Base-by-base conservation (phyloP, 2,113 vertebrate genomes). In the Aleadryas rufinucha region DNA sequence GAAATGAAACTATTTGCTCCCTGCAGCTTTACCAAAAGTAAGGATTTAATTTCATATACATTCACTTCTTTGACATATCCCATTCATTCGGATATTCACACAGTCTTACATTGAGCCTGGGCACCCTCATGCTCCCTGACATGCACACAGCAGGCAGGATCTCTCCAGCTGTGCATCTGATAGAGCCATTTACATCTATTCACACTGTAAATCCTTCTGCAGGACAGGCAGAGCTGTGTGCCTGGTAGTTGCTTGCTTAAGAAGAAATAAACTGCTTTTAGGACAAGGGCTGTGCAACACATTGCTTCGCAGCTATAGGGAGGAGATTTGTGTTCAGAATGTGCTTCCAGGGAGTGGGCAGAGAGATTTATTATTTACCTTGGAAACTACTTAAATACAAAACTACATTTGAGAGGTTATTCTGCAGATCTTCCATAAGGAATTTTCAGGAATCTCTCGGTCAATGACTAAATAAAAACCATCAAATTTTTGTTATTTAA, bases 51-150 rank as follows among this genome's bases (percentile, higher is more conserved):
- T 81, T 75, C n/a, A 19, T 47, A 30, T 37, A 13, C 65, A 70
- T 41, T 30, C 21, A 27, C 22, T 79, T 14, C 28, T 80, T 30
- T 44, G 59, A 44, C 4, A 22, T 5, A 54, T 30, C 17, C 52
- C 0, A 0, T 74, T 33, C 33, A 26, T 90, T 44, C 1, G 2
- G 30, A 14, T 61, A 19, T 61, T 90, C 50, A 49, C 10, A 9
- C 4, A 22, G 15, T 16, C 50, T 10, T 59, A 3, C 11, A 4
- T 6, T 26, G n/a, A 77, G 30, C 18, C 30, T 30, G 71, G 45
- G 37, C 11, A 49, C 10, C 7, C 30, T 61, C 17, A 0, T 21
- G 30, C 24, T 52, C 59, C 24, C 78, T 7, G 8, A 30, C 7
- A 24, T 0, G 1, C 17, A 13, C 60, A 41, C 27, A 83, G 76